phyloP scores from a whole-genome alignment of 92 coral and sea anemone species.

The Scolanthus callimorphus region DNA sequence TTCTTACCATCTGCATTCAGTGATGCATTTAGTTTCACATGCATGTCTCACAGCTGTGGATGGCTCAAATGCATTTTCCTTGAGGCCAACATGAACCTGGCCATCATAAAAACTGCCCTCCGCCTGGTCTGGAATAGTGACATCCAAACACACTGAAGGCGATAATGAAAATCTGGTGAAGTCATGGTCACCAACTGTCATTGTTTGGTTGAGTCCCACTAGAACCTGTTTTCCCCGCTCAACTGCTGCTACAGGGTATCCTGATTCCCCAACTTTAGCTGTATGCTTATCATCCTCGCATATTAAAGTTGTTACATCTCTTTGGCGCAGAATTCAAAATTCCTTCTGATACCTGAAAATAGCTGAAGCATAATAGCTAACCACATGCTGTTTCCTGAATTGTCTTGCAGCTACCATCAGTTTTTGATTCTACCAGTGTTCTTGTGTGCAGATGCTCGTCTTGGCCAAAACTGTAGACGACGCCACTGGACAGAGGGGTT shows the following conservation, averaged over 20 bases:
- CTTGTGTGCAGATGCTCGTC: constrained; percentile 33
- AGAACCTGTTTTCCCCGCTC: constrained; percentile 52
- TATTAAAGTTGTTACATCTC: constrained; percentile 44
- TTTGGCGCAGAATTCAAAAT: constrained; percentile 37
- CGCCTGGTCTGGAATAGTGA: constrained; percentile 26
- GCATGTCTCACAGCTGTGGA: constrained; percentile 47
- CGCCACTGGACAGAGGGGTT: constrained; percentile 54
- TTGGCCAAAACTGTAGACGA: constrained; percentile 58
- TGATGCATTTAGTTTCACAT: constrained; percentile 10
- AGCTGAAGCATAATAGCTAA: constrained; percentile 47
- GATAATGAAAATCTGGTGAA: constrained; percentile 48
- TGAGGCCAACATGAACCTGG: constrained; percentile 39
- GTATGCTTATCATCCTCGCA: constrained; percentile 68
- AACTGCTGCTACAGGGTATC: constrained; percentile 56
- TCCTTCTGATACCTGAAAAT: constrained; percentile 40
- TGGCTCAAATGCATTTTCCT: constrained; percentile 40
- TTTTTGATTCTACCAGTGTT: constrained; percentile 44
- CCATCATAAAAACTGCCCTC: constrained; percentile 53
- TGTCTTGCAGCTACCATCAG: constrained; percentile 57
- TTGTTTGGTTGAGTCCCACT: constrained; percentile 48
- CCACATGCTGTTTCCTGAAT: constrained; percentile 44
- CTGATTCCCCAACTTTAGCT: constrained; percentile 60
- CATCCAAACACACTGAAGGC: constrained; percentile 43
- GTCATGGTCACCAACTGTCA: constrained; percentile 61
- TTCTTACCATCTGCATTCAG: background rate